Conservation (phyloP, 2,797 vertebrate species). For the Spheniscus humboldti region DNA sequence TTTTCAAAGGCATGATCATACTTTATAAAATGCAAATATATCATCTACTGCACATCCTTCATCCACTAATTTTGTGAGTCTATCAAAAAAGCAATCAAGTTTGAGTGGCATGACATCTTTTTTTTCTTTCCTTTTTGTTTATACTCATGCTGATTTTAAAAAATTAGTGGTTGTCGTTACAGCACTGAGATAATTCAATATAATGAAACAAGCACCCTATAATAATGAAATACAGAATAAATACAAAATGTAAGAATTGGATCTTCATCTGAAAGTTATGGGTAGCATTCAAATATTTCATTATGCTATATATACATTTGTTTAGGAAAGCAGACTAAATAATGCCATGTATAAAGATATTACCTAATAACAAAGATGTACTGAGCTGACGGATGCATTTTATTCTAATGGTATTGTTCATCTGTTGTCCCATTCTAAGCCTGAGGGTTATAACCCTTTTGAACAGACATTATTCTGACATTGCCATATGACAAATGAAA, state of each 20-base stretch:
- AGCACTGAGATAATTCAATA: neutral
- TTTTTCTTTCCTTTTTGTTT: slow-evolving; percentile 33
- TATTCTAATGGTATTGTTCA: neutral
- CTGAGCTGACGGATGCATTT: neutral
- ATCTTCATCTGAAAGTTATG: neutral
- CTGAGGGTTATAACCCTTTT: neutral
- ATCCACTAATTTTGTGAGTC: slow-evolving; percentile 41
- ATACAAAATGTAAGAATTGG: neutral
- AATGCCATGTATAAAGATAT: neutral
- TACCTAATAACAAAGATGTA: neutral
- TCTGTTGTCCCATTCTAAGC: neutral
- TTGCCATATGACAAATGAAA: neutral
- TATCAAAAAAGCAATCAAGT: slow-evolving; percentile 46
- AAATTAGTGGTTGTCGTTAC: slow-evolving; percentile 43
- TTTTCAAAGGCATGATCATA: slow-evolving; percentile 9
- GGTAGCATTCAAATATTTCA: neutral
- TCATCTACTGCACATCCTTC: neutral
- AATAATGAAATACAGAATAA: slow-evolving; percentile 24
- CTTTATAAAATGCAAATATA: slow-evolving; percentile 27
- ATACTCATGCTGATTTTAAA: neutral
- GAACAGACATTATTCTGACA: neutral
- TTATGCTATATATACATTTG: neutral
- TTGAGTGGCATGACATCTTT: neutral
- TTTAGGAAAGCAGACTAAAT: neutral
- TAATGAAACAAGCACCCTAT: neutral